These are phyloP conservation scores for Anniella stebbinsi DNA, from an alignment of 2,797 vertebrate species.

Conservation along the genomic window DNA sequence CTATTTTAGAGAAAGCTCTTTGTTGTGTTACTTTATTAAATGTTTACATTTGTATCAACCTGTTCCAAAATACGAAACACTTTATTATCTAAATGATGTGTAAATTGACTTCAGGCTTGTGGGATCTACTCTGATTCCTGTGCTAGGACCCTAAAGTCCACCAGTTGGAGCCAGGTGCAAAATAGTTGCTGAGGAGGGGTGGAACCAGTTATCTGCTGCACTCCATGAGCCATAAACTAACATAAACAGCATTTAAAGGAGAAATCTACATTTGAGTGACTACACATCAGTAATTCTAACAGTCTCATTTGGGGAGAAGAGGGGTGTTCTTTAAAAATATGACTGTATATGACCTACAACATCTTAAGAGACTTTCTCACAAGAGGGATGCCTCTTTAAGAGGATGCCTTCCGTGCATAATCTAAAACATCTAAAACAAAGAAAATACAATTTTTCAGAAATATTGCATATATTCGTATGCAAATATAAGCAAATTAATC, in stretches of 20 bases:
- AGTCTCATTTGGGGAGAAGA: not conserved
- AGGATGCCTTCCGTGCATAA: not conserved
- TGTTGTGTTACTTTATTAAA: not conserved
- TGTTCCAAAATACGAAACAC: not conserved
- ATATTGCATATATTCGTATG: not conserved
- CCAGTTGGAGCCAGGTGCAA: not conserved
- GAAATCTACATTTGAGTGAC: not conserved
- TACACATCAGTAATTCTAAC: not conserved
- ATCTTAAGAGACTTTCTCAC: not conserved
- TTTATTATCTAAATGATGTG: not conserved
- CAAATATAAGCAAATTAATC: not conserved
- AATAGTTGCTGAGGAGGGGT: not conserved
- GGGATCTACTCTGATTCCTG: not conserved
- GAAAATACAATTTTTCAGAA: not conserved
- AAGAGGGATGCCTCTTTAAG: not conserved
- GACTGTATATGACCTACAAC: too few species aligned
- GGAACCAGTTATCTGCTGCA: not conserved
- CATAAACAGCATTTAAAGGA: not conserved
- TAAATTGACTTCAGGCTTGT: not conserved
- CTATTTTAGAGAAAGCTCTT: not conserved
- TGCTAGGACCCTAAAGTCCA: not conserved
- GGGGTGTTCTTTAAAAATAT: not conserved
- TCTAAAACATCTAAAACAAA: not conserved
- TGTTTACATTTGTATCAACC: not conserved
- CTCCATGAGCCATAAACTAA: not conserved